Evolutionary conservation across 2,888 invertebrate species (phyloP), one percentile per base, ranked within the genome.

Genomic region (Acanthacorydalis orientalis): DNA sequence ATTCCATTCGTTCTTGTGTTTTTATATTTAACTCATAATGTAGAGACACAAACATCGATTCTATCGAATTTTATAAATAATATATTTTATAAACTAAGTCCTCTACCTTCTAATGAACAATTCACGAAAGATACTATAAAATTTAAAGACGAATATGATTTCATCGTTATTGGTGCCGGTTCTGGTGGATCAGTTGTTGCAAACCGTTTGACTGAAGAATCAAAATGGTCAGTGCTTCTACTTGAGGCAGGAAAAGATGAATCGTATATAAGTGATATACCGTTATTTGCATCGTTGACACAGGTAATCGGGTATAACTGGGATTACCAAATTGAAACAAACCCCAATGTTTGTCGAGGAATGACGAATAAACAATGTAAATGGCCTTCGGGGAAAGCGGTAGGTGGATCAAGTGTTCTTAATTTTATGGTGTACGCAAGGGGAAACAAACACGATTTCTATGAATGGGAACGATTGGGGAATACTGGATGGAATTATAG

Each of bases 221-320:
- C 69, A 2, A 60, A 76, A 37, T 83, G 80, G 73, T 74, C 70
- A n/a, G 77, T 88, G 1, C 62, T 87, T 23, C 67, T 88, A 0
- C 58, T 88, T 53, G 87, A 88, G 68, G 85, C 83, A 1, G 88
- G 88, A 14, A 76, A 74, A 33, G 81, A 85, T 53, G 86, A 86
- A 64, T 83, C 77, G 34, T 80, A 82, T 56, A 68, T 84, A 43
- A 80, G 83, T 0, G 87, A 87, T 57, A 73, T 87, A 32, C 87
- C 83, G 0, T 67, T 86, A 45, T 72, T 83, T 47, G 83, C 85
- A 0, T 70, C 83, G 1, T 58, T 69, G 16, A 64, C 74, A 52
- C 67, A 72, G 14, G 60, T 68, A 14, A 73, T 73, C 1, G 68
- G 71, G 23, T 76, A 77, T 54, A 86, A 84, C 60, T 87, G 87